phyloP scores from a whole-genome alignment of 2,797 vertebrate species.

The Acipenser ruthenus region DNA sequence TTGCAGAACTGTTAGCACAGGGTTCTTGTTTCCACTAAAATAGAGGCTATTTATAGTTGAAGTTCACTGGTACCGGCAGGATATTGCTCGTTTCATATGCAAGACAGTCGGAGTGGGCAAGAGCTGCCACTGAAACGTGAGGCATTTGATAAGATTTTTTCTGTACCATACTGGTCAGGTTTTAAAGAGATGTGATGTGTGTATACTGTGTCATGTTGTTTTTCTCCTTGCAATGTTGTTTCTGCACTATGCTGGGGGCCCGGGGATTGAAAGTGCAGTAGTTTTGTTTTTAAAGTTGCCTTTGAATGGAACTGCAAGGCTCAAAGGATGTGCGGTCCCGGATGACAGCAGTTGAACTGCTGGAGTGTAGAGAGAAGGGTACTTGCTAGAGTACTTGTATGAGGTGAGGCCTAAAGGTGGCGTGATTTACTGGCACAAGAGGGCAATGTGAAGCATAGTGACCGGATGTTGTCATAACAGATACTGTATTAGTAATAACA shows the following conservation, averaged over 20 bases:
- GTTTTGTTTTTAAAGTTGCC: too few species aligned
- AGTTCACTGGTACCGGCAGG: neutral
- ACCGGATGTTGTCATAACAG: too few species aligned
- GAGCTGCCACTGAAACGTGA: neutral
- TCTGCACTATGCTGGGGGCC: neutral
- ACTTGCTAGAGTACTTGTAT: too few species aligned
- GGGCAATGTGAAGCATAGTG: too few species aligned
- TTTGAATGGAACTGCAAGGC: too few species aligned
- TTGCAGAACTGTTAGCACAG: constrained; percentile 34
- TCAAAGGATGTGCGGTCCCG: too few species aligned
- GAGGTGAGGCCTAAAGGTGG: too few species aligned
- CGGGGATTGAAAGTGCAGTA: too few species aligned
- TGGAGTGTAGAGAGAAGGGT: too few species aligned
- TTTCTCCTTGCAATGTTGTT: neutral
- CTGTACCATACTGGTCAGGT: neutral
- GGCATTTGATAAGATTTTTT: neutral
- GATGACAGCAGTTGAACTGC: too few species aligned
- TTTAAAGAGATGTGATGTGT: neutral
- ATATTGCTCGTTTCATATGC: neutral
- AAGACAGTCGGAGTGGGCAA: neutral
- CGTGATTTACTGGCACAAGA: too few species aligned
- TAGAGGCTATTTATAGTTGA: constrained; percentile 44
- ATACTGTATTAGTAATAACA: too few species aligned
- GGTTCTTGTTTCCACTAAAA: constrained; percentile 54
- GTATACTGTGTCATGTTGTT: neutral